Percentiles rank a stretch among this genome's conserved stretches.
Evolutionary conservation across 2,888 invertebrate genomes (phyloP).

Genomic region (Autographa pulchrina): DNA sequence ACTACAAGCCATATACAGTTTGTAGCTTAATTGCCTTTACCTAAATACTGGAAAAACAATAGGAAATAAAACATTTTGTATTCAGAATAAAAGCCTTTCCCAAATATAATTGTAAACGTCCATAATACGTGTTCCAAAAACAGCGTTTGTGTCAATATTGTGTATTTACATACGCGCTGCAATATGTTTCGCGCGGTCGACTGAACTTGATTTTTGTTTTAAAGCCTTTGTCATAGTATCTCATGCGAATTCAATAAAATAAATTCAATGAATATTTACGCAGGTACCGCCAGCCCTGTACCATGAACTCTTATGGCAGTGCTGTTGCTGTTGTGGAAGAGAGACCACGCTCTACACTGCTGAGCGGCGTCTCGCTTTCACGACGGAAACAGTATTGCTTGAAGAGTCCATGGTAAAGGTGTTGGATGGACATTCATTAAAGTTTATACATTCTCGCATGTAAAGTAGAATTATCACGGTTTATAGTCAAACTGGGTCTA

Average conservation of each 20-base stretch:
- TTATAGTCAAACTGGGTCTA: neutral
- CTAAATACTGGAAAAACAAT: neutral
- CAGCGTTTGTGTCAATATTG: slow-evolving; percentile 23
- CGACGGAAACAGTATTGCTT: too few species aligned
- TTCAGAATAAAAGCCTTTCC: neutral
- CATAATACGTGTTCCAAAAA: slow-evolving; percentile 16
- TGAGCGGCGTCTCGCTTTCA: too few species aligned
- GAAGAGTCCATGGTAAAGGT: too few species aligned
- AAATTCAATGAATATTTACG: slow-evolving; percentile 50
- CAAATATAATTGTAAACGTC: neutral
- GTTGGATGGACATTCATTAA: slow-evolving; percentile 30
- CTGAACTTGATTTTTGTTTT: slow-evolving; percentile 45
- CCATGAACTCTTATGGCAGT: too few species aligned
- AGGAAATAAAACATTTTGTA: neutral
- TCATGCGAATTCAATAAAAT: slow-evolving; percentile 44
- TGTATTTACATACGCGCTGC: slow-evolving; percentile 35
- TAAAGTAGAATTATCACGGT: slow-evolving; percentile 16
- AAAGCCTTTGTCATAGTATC: slow-evolving; percentile 39
- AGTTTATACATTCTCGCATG: slow-evolving; percentile 25
- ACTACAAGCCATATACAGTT: too few species aligned
- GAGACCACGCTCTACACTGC: too few species aligned
- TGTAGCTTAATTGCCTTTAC: too few species aligned
- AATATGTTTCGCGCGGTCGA: slow-evolving; percentile 43
- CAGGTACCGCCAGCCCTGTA: neutral
- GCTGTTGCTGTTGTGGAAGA: too few species aligned